Conservation (phyloP, 2,888 invertebrate genomes). For the Phengaris alcon region DNA sequence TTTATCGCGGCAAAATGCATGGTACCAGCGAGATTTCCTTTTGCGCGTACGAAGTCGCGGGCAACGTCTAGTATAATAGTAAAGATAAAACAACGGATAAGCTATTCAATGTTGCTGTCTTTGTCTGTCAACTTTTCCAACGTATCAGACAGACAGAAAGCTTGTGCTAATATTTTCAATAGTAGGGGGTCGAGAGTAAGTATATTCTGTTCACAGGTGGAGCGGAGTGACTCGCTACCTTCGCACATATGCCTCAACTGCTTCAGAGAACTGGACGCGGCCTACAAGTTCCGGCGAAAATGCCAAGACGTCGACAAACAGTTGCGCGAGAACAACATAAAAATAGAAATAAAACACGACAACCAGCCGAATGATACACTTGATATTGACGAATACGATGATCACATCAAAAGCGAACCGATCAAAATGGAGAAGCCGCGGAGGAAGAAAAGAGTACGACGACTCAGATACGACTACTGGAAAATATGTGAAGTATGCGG, state of each 20-base stretch:
- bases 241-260: slow-evolving; percentile 64
- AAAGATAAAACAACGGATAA: too few species aligned
- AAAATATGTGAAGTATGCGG: slow-evolving; percentile 74
- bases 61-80: too few species aligned
- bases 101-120: too few species aligned
- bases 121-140: too few species aligned
- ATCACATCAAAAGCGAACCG: slow-evolving; percentile 38
- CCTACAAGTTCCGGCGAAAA: slow-evolving; percentile 70
- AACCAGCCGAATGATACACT: slow-evolving; percentile 40
- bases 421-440: slow-evolving; percentile 42
- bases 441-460: slow-evolving; percentile 50
- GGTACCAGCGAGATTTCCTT: too few species aligned
- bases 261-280: slow-evolving; percentile 62
- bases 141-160: too few species aligned
- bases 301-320: slow-evolving; percentile 66
- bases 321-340: slow-evolving; percentile 48
- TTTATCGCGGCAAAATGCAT: too few species aligned
- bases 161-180: not conserved
- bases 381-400: slow-evolving; percentile 44
- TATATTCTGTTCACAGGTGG: slow-evolving; percentile 55
- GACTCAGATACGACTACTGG: slow-evolving; percentile 64
- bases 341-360: slow-evolving; percentile 51
- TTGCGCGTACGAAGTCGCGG: too few species aligned
- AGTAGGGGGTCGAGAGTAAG: not conserved
- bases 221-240: slow-evolving; percentile 61